Evolutionary conservation across 2,797 vertebrate genomes (phyloP), one percentile per base, ranked within the genome.

Genomic region (Rhinichthys osculus): DNA sequence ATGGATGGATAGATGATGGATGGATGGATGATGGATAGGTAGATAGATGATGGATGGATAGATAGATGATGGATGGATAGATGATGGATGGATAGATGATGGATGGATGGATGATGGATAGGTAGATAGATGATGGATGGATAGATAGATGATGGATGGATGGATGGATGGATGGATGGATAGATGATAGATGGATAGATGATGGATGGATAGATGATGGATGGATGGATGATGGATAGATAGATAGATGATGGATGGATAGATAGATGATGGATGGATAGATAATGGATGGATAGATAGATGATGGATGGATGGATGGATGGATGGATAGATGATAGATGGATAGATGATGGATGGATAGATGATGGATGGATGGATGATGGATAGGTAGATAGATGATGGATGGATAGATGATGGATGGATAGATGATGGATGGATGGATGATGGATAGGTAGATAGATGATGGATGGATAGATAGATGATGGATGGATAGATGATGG

Each of bases 401-500:
- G 1, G 16, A 9, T 30, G 1, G 67, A 35, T 9, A 3, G 7
- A 40, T 40, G 33, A 21, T 10, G 1, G 3, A 38, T 16, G 3
- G 66, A 69, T 11, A 1, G 3, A 27, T 27, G 27, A 27, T 27
- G 27, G 27, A 27, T 52, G 0, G 5, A 52, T 52, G 3, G 21
- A 3, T 57, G 2, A 1, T 1, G 27, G 17, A 7, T 21, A 0
- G 0, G 8, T 57, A 0, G 0, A 21, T 57, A 0, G 7, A 9
- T 54, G 6, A 54, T 54, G 27, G 6, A 54, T 54, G 1, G 50
- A 21, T 54, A 0, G 19, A 6, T 54, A 27, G 27, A 27, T 27
- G 1, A 27, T 27, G 0, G 6, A 21, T 54, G 0, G 19, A 21
- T 21, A 2, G 2, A 1, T 0, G n/a, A 62, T 64, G 8, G 17